Percentiles rank a stretch among this genome's conserved stretches.
Conservation (phyloP, 2,888 invertebrate genomes). For the Tipula helvola region DNA sequence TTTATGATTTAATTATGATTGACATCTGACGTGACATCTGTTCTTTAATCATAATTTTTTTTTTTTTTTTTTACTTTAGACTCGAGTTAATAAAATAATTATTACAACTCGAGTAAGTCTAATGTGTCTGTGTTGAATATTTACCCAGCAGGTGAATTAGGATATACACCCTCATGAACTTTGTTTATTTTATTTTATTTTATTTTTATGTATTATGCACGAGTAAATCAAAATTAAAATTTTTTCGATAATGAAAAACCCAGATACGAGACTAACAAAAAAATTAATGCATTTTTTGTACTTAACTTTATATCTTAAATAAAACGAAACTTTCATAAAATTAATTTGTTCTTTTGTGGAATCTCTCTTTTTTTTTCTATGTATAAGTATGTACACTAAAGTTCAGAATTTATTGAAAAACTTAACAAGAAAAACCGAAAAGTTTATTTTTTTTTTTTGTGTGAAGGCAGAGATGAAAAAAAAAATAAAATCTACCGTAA, state of each 20-base stretch:
- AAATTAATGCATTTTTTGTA: not conserved
- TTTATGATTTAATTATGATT: not conserved
- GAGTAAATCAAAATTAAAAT: not conserved
- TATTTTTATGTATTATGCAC: not conserved
- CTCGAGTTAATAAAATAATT: not conserved
- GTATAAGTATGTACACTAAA: not conserved
- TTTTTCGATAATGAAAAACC: not conserved
- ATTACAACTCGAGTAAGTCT: not conserved
- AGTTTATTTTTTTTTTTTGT: not conserved
- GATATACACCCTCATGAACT: not conserved
- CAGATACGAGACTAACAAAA: not conserved
- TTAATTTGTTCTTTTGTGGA: not conserved
- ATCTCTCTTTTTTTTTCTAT: not conserved
- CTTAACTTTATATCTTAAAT: not conserved
- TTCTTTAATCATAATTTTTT: not conserved
- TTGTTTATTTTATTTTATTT: too few relatives aligned
- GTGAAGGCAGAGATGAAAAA: not conserved
- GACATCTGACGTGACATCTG: not conserved
- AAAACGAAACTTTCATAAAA: not conserved
- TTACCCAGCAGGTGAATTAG: not conserved
- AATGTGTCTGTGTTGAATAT: not conserved
- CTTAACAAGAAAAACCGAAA: not conserved
- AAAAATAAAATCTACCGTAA: not conserved
- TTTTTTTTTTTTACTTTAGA: not conserved
- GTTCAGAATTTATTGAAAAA: not conserved